Evolutionary conservation across 1,140 invertebrate species (phyloP).

Genomic region (Steinernema feltiae): DNA sequence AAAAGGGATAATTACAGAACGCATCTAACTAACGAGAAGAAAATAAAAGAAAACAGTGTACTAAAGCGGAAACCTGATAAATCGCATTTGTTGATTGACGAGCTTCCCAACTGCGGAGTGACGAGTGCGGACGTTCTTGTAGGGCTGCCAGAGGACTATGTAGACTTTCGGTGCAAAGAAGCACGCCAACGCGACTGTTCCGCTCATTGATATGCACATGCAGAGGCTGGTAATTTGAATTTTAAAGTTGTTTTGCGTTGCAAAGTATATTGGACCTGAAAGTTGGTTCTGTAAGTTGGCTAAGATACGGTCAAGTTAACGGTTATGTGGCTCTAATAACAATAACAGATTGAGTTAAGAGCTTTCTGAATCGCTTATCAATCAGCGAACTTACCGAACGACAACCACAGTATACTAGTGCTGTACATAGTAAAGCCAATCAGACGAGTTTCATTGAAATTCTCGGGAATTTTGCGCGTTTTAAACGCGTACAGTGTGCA

Average conservation of each 20-base stretch:
- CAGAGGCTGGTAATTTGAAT: constrained; percentile 64
- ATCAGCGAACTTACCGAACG: constrained; percentile 63
- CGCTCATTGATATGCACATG: constrained; percentile 62
- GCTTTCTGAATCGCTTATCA: no score
- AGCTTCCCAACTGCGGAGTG: constrained; percentile 56
- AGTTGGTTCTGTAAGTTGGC: not conserved
- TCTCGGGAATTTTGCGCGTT: constrained; percentile 72
- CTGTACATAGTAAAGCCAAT: constrained; percentile 74
- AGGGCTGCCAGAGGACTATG: constrained; percentile 67
- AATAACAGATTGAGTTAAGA: no score
- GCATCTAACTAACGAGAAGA: constrained; percentile 31
- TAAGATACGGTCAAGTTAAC: not conserved
- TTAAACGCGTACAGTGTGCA: constrained; percentile 73
- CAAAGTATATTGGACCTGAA: constrained; percentile 67
- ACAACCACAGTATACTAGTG: constrained; percentile 70
- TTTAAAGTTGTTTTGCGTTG: constrained; percentile 63
- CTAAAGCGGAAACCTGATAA: constrained; percentile 50
- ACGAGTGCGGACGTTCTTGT: constrained; percentile 65
- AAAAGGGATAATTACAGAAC: not conserved
- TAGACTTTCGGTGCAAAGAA: constrained; percentile 67
- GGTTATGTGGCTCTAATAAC: constrained; percentile 10
- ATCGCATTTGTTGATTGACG: constrained; percentile 58
- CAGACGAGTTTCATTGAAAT: constrained; percentile 68
- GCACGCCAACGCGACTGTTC: constrained; percentile 63
- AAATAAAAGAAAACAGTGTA: constrained; percentile 64